Conservation (phyloP, 2,797 vertebrate species). For the Pelobates cultripes region DNA sequence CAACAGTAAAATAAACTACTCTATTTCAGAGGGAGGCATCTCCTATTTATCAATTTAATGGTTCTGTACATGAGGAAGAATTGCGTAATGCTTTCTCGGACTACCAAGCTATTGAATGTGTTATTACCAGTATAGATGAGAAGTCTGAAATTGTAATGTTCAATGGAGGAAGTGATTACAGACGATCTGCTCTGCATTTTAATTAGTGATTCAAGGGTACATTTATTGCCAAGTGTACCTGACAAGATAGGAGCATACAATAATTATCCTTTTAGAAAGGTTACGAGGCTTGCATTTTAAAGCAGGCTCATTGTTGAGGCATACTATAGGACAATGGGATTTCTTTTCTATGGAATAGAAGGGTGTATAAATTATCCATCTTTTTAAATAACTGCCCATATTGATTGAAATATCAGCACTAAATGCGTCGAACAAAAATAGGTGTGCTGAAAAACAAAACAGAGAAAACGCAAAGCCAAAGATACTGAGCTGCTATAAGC, state of each 20-base stretch:
- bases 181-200: slow-evolving; percentile 65
- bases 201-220: slow-evolving; percentile 63
- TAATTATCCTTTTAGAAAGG: background rate
- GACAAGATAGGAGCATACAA: slow-evolving; percentile 54
- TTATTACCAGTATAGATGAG: slow-evolving; percentile 66
- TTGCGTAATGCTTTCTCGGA: slow-evolving; percentile 57
- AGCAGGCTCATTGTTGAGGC: background rate
- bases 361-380: background rate
- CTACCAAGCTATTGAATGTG: slow-evolving; percentile 64
- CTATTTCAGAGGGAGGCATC: too few species aligned
- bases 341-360: background rate
- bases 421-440: too few species aligned
- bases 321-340: background rate
- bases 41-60: slow-evolving; percentile 67
- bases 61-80: slow-evolving; percentile 61
- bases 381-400: background rate
- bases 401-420: too few species aligned
- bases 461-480: too few species aligned
- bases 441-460: too few species aligned
- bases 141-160: slow-evolving; percentile 67
- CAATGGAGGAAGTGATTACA: slow-evolving; percentile 66
- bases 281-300: background rate
- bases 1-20: too few species aligned
- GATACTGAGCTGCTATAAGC: too few species aligned
- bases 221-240: slow-evolving; percentile 59